Percentiles rank a stretch among this genome's conserved stretches.
Evolutionary conservation across 2,888 invertebrate species (phyloP).

Genomic region (Tenodera sinensis): DNA sequence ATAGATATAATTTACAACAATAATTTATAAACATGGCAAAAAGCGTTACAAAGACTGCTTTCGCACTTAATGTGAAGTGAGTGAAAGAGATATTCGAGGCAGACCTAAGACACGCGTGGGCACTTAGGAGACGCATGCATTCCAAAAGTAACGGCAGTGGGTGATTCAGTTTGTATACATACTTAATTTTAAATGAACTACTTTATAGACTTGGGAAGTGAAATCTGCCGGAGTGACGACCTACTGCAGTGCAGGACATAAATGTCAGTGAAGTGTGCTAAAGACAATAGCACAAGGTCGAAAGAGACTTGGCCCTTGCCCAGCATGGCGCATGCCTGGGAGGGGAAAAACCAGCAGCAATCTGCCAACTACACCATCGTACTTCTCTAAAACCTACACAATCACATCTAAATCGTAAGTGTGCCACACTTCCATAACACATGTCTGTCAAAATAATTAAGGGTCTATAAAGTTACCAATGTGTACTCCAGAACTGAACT

Average conservation of each 20-base stretch:
- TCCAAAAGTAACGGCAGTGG: no score
- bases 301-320: neutral
- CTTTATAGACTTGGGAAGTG: neutral
- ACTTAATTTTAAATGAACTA: neutral
- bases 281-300: neutral
- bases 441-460: neutral
- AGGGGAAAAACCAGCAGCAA: neutral
- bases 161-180: no score
- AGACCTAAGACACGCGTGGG: no score
- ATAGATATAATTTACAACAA: no score
- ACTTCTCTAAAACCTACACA: neutral
- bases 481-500: no score
- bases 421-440: neutral
- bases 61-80: no score
- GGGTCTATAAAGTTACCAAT: no score
- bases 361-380: neutral
- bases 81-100: no score
- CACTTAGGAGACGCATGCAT: no score
- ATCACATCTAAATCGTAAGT: neutral
- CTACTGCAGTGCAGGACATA: neutral
- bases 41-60: no score
- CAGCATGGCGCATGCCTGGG: neutral
- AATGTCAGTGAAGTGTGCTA: neutral
- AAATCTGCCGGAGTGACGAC: neutral
- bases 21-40: no score